Base-by-base conservation (phyloP, 2,797 vertebrate genomes). In the Odontamblyopus lacepedii region DNA sequence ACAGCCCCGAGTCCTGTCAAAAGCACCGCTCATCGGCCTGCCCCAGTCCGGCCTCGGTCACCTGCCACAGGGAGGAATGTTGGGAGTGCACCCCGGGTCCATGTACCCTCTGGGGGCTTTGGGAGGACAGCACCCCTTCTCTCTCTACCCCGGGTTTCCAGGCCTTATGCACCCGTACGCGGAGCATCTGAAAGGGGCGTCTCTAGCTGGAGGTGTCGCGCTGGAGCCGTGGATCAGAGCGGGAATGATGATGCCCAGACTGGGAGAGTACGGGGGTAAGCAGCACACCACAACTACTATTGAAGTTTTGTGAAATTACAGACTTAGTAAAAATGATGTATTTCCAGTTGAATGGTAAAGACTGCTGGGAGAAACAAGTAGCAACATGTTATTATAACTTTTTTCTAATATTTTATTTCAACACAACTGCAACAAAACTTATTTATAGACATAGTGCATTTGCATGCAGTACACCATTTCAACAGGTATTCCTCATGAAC, bases 171-270 rank as follows among this genome's bases (percentile, higher is more conserved):
- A 91, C 30, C 87, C 94, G 0, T 93, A 93, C 60, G 84, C 91
- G 0, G 95, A 96, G 81, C 94, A 95, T 50, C 77, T 95, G 63
- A 96, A 95, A 63, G 94, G 89, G 51, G 84, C 87, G 7, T 79
- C 81, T 1, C 73, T 92, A 78, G 78, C 89, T 15, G 85, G 93
- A 3, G 82, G 93, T 9, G 90, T 94, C n/a, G 92, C 94, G 0
- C 78, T 97, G 82, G 96, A 97, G 68, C 94, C 95, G 62, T 98
- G 96, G 96, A 93, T 98, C 73, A 91, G 96, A 74, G 94, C 95
- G 3, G 96, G 95, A 27, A 88, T 97, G 85, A 89, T 96, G 86
- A 88, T 96, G 32, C 96, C 96, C 27, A 91, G 95, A 79, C 87
- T 95, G 5, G 93, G 93, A 19, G 95, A 97, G 27, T 95, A 94